Evolutionary conservation across 2,888 invertebrate species (phyloP).

Genomic region (Drosophila ustulata): DNA sequence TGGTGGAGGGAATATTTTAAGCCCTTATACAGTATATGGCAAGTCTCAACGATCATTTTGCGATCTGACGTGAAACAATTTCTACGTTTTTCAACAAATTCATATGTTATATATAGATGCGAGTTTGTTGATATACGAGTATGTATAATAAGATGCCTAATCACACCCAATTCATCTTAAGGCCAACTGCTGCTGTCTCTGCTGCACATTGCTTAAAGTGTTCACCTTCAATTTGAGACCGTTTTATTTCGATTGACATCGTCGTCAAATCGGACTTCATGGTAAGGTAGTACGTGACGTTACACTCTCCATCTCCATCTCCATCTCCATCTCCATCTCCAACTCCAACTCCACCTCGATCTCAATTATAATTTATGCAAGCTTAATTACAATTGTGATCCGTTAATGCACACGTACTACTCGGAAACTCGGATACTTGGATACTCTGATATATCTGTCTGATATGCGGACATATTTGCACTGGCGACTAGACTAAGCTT

Average conservation of each 20-base stretch:
- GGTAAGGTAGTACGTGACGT: constrained; percentile 65
- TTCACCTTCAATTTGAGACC: constrained; percentile 63
- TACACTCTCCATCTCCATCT: constrained; percentile 34
- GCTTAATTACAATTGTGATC: constrained; percentile 64
- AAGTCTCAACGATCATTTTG: background rate
- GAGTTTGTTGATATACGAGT: constrained; percentile 9
- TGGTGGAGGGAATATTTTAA: too few relatives aligned
- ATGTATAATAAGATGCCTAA: constrained; percentile 22
- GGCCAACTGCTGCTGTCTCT: constrained; percentile 49
- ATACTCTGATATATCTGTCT: background rate
- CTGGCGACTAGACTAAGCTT: constrained; percentile 45
- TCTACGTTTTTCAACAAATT: background rate
- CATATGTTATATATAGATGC: background rate
- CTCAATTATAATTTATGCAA: constrained; percentile 67
- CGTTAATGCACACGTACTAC: constrained; percentile 54
- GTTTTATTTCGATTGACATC: constrained; percentile 47
- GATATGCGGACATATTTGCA: background rate
- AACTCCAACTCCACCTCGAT: constrained; percentile 22
- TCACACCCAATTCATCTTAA: constrained; percentile 57
- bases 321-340: constrained; percentile 33
- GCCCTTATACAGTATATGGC: too few relatives aligned
- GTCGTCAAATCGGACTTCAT: constrained; percentile 60
- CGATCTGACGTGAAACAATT: constrained; percentile 2
- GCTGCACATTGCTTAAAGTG: constrained; percentile 34
- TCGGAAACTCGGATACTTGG: background rate